Percentiles rank a stretch among this genome's conserved stretches.
Evolutionary conservation across 1,140 invertebrate genomes (phyloP).

Genomic region (Diabrotica virgifera): DNA sequence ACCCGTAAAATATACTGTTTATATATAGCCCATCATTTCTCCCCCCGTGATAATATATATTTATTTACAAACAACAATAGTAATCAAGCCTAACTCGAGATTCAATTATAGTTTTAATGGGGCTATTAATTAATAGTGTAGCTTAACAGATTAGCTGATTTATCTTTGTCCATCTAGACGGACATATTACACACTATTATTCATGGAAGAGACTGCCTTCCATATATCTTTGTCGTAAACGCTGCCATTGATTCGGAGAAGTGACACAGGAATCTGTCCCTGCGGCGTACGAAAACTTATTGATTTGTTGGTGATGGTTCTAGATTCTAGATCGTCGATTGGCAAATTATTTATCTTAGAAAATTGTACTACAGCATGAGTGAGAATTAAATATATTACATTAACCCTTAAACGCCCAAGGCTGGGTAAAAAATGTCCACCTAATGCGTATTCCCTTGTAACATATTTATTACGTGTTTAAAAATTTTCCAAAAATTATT

Average conservation of each 20-base stretch:
- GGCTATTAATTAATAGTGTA: constrained; percentile 14
- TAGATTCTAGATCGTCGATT: too few species aligned
- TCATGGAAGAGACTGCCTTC: constrained; percentile 8
- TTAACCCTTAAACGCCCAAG: too few species aligned
- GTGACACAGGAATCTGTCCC: background rate
- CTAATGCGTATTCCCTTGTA: too few species aligned
- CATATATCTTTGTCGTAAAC: constrained; percentile 6
- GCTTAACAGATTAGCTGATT: constrained; percentile 13
- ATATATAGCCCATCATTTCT: background rate
- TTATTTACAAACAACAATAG: constrained; percentile 5
- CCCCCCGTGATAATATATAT: background rate
- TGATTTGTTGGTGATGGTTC: too few species aligned
- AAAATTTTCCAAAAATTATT: too few species aligned
- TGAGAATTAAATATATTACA: too few species aligned
- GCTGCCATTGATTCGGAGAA: constrained; percentile 4
- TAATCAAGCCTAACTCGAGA: constrained; percentile 12
- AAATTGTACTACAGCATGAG: too few species aligned
- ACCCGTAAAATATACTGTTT: background rate
- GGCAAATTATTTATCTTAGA: too few species aligned
- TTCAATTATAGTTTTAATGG: constrained; percentile 17
- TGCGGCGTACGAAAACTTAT: background rate
- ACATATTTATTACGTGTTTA: too few species aligned
- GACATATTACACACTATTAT: constrained; percentile 12
- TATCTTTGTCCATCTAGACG: constrained; percentile 11
- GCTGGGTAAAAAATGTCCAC: too few species aligned